Base-by-base conservation (phyloP, 2,888 invertebrate species). In the Chymomyza caudatula region DNA sequence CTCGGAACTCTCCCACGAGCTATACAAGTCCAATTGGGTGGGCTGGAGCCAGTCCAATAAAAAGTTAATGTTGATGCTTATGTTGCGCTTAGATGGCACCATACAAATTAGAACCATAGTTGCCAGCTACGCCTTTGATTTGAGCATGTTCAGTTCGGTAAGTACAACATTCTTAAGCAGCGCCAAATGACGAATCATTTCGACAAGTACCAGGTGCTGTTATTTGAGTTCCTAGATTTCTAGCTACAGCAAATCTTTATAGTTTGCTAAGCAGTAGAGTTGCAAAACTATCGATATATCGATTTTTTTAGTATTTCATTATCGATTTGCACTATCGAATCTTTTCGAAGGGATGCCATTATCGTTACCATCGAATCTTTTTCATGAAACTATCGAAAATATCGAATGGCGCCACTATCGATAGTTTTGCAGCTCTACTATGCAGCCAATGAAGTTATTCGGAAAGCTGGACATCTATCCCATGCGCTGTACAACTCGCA, bases 171-270 rank as follows among this genome's bases (percentile, higher is more conserved):
- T 58, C 3, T 47, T 58, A 15, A 3, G 13, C 42, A 51, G 55
- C 56, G 68, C 29, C 54, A 60, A 43, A 47, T 65, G 0, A 65
- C 69, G n/a, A 49, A 63, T 1, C 49, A 58, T 8, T 80, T 86
- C 6, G 86, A 78, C 51, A 73, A 76, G 42, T 78, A 77, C 15
- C 84, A 84, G 23, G 71, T 84, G 13, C 59, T 61, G 59, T 73
- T 66, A n/a, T 77, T 84, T 3, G 49, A 71, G 6, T 5, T 70
- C 0, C 37, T 79, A 47, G 87, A n/a, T n/a, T n/a, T n/a, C n/a
- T n/a, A n/a, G 88, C 52, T 88, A 2, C 22, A 71, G 43, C 88
- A 88, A 67, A 86, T 88, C 23, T 88, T 88, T 49, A 77, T 87
- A 1, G 25, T 82, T 8, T 88, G 88, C 65, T 80, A n/a, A n/a